These are phyloP conservation scores for Bactericera cockerelli DNA, from an alignment of 1,140 invertebrate species.

Conservation along the genomic window DNA sequence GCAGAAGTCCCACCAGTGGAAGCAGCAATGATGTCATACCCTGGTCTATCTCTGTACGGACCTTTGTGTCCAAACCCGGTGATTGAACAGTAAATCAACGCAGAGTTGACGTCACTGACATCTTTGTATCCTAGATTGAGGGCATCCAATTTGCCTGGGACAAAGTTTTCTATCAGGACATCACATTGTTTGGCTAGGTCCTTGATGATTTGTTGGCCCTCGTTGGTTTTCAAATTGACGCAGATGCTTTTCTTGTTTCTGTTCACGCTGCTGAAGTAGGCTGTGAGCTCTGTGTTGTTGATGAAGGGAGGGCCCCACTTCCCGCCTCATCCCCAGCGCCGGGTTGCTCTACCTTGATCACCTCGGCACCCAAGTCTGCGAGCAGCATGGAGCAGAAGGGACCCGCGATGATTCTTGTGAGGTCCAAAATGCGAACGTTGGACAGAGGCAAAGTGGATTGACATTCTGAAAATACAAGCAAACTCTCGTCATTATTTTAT, in stretches of 20 bases:
- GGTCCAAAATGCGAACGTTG: conserved; percentile 61
- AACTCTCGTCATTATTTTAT: too few relatives aligned
- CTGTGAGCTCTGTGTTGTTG: conserved; percentile 42
- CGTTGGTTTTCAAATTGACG: conserved; percentile 57
- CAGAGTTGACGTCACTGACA: conserved; percentile 51
- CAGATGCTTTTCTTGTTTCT: conserved; percentile 92
- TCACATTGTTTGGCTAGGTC: conserved; percentile 62
- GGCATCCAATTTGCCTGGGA: conserved; percentile 72
- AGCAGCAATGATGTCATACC: conserved; percentile 91
- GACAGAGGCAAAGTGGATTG: conserved; percentile 28
- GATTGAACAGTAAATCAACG: conserved; percentile 84
- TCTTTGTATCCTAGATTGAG: conserved; percentile 65
- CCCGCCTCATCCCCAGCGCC: conserved; percentile 74
- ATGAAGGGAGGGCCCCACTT: conserved; percentile 82
- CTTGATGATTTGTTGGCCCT: conserved; percentile 56
- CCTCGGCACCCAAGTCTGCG: conserved; percentile 83
- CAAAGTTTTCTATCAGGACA: conserved; percentile 85
- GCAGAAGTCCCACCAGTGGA: conserved; percentile 80
- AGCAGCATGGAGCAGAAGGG: conserved; percentile 77
- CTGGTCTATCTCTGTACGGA: conserved; percentile 68
- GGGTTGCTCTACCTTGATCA: conserved; percentile 78
- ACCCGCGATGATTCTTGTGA: conserved; percentile 66
- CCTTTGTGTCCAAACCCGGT: conserved; percentile 81
- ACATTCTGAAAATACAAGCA: neutral
- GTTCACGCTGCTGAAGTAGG: conserved; percentile 79